These are phyloP conservation scores for Saccopteryx leptura DNA, from an alignment of 2,113 vertebrate genomes.

Conservation along the genomic window DNA sequence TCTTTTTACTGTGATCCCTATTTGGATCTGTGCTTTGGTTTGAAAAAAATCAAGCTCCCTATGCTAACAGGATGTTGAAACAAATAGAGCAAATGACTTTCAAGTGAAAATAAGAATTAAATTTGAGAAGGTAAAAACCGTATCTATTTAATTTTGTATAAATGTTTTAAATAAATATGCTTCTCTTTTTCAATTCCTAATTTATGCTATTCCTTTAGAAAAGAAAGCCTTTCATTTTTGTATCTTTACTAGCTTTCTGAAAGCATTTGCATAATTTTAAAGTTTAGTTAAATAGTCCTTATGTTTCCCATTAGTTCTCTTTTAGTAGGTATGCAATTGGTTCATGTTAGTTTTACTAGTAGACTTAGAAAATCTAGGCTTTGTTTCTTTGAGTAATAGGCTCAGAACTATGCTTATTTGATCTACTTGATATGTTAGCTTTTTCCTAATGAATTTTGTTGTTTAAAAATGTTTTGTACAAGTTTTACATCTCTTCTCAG, in stretches of 20 bases:
- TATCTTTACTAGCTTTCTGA: constrained; percentile 30
- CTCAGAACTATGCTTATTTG: constrained; percentile 17
- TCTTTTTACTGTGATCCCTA: background rate
- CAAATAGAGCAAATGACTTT: constrained; percentile 43
- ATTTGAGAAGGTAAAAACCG: constrained; percentile 13
- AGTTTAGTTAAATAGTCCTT: background rate
- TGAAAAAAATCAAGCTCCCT: constrained; percentile 11
- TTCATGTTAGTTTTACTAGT: constrained; percentile 2
- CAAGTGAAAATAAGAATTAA: constrained; percentile 55
- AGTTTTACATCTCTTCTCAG: constrained; percentile 37
- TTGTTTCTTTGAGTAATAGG: constrained; percentile 11
- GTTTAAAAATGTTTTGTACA: constrained; percentile 40
- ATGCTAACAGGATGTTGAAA: background rate
- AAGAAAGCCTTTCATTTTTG: background rate
- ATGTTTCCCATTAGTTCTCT: constrained; percentile 21
- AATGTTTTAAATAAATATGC: constrained; percentile 20
- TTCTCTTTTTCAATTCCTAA: background rate
- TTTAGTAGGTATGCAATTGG: constrained; percentile 39
- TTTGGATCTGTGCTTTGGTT: background rate
- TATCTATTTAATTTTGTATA: constrained; percentile 23
- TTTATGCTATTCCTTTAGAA: constrained; percentile 23
- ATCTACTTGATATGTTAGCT: background rate
- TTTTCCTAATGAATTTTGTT: constrained; percentile 57
- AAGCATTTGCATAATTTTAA: constrained; percentile 36
- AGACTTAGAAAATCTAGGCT: constrained; percentile 32